Base-by-base conservation (phyloP, 2,113 vertebrate species). In the Heliornis fulica region DNA sequence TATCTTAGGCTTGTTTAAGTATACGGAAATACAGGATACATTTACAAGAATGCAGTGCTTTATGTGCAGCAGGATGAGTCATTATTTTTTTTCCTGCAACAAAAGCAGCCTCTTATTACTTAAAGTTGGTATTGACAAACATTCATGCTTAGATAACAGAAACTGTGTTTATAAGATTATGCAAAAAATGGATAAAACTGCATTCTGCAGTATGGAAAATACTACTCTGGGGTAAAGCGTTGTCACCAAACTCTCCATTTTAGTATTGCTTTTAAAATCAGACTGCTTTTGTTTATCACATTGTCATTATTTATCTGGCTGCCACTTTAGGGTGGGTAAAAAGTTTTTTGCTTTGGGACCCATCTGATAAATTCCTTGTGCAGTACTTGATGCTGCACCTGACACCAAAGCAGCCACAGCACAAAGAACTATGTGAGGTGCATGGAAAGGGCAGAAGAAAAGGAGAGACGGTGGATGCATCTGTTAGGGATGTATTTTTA, bases 41-140 rank as follows among this genome's bases (percentile, higher is more conserved):
- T 94, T 96, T 95, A 65, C 66, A 91, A 90, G 45, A 95, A 94
- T 78, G 50, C 72, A 78, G 29, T 19, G 38, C 7, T 94, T 91
- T 90, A 26, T 71, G 32, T 88, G 76, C 82, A 88, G n/a, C 64
- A 15, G 1, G 40, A 92, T 94, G 93, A 93, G 34, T 95, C 85
- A 90, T 68, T 81, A 16, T 64, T 66, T 79, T 50, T 79, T 59
- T 91, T 51, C 36, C 40, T 79, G 60, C 54, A 81, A 57, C 13
- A 25, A 81, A 51, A 74, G 94, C 85, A 92, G 15, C 32, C 23
- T 82, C 25, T 94, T 90, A 84, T 92, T 94, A 64, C 61, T 94
- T 93, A 61, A 90, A 89, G 83, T 34, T 89, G 28, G 2, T 92
- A 84, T 93, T 83, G 79, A 90, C 83, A 95, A 95, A 93, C 53